Evolutionary conservation across 2,888 invertebrate genomes (phyloP), one percentile per base, ranked within the genome.

Genomic region (Amphipoea lucens): DNA sequence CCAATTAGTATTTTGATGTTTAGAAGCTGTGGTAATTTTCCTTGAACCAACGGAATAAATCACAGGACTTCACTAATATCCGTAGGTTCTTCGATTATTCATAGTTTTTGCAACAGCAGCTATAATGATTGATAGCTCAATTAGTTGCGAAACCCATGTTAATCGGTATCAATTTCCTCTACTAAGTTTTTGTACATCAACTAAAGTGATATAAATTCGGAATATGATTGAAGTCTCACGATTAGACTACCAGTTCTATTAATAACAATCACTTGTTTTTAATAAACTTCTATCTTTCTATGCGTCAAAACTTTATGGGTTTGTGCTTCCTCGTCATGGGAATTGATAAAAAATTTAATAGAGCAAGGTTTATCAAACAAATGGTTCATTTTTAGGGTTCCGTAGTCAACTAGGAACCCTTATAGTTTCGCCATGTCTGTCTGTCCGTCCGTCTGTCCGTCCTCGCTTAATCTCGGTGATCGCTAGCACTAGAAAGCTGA

Each of bases 151-250:
- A 42, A 11, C 42, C 65, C 42, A 74, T 67, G 62, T 78, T 84
- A 84, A 86, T 84, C 51, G 79, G 54, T 86, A 78, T 79, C 76
- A 73, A 86, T 87, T 84, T 86, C 87, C 87, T 86, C 42, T 76
- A 69, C 36, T 51, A 51, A 17, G 6, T 82, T 85, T 79, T 82
- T 78, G 48, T 71, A 48, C 54, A 23, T 82, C 14, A 60, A 54
- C 5, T 65, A 45, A 77, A 76, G 69, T 78, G 63, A 82, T 79
- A 86, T 78, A 60, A 67, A 84, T 78, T 83, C 36, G 23, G 60
- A 65, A 36, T 76, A 51, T 74, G 79, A 84, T 84, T 79, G 74
- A 86, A 70, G 81, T 77, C 69, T 81, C 86, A 81, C 81, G 78
- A 77, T 75, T 29, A n/a, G 42, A 60, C 54, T 83, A 69, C 81